A percentile compares a stretch with the other conserved stretches of the same genome.
These are phyloP conservation scores for Rhinophrynus dorsalis DNA, from an alignment of 2,797 vertebrate species.

Conservation along the genomic window DNA sequence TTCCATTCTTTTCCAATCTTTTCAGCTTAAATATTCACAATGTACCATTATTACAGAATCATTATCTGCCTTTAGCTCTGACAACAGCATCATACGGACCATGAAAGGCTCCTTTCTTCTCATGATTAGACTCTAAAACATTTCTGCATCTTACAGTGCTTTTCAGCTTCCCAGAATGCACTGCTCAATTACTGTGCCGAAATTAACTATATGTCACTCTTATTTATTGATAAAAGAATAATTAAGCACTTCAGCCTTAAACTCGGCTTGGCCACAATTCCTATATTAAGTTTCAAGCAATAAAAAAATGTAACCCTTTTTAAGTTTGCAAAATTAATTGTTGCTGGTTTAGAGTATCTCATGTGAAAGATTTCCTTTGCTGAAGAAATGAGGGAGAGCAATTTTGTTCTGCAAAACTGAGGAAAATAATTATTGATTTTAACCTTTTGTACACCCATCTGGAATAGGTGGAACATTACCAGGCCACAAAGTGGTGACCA, in stretches of 20 bases:
- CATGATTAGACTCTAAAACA: constrained; percentile 86
- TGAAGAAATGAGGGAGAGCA: too few relatives aligned
- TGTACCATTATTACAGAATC: constrained; percentile 87
- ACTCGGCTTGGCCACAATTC: constrained; percentile 72
- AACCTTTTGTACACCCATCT: too few relatives aligned
- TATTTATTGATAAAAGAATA: constrained; percentile 78
- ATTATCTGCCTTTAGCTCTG: constrained; percentile 89
- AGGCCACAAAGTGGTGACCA: too few relatives aligned
- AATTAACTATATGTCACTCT: constrained; percentile 80
- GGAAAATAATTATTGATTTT: too few relatives aligned
- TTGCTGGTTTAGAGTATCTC: too few relatives aligned
- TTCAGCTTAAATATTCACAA: constrained; percentile 86
- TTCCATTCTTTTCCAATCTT: constrained; percentile 76
- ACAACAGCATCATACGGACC: constrained; percentile 82
- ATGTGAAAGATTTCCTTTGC: too few relatives aligned
- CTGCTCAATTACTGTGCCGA: constrained; percentile 81
- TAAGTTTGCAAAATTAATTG: too few relatives aligned
- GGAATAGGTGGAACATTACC: too few relatives aligned
- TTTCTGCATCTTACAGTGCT: constrained; percentile 83
- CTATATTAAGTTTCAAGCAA: constrained; percentile 74
- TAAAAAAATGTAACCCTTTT: constrained; percentile 31
- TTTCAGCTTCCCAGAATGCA: constrained; percentile 81
- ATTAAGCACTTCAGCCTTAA: constrained; percentile 73
- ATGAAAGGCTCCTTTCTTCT: constrained; percentile 88
- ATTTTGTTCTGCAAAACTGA: too few relatives aligned